Conservation (phyloP, 2,797 vertebrate genomes). For the Synaphobranchus kaupii region DNA sequence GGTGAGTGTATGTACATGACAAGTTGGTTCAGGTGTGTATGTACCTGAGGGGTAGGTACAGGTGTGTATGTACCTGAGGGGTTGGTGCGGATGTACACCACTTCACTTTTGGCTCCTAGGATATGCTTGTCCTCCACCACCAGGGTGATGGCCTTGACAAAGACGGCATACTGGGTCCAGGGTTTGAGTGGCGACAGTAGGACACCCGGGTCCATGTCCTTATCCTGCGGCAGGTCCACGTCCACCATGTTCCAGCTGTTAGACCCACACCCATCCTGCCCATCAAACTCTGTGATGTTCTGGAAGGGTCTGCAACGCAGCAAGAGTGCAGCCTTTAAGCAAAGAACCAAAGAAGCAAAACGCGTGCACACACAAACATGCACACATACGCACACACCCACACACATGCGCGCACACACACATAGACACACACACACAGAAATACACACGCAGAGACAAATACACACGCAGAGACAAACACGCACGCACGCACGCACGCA, state of each 20-base stretch:
- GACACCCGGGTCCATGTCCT: constrained; percentile 85
- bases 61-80: constrained; percentile 73
- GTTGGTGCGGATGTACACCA: constrained; percentile 91
- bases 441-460: not conserved
- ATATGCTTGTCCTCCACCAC: constrained; percentile 88
- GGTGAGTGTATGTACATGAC: constrained; percentile 67
- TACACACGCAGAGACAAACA: not conserved
- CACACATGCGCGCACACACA: not conserved
- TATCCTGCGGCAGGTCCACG: constrained; percentile 85
- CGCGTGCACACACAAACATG: not conserved
- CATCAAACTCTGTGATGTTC: constrained; percentile 94
- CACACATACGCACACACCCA: not conserved
- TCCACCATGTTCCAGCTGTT: constrained; percentile 99
- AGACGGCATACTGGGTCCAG: constrained; percentile 95
- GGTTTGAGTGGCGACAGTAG: constrained; percentile 86
- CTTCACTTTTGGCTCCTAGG: constrained; percentile 91
- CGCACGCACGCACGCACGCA: not conserved
- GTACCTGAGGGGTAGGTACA: not conserved
- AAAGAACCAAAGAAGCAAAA: not conserved
- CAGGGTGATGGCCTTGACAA: constrained; percentile 93
- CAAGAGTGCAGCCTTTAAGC: not conserved
- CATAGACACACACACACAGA: not conserved
- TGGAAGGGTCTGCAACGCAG: constrained; percentile 79
- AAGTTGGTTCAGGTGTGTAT: constrained; percentile 65
- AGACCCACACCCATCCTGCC: constrained; percentile 95